Evolutionary conservation across 2,797 vertebrate species (phyloP), one percentile per base, ranked within the genome.

Genomic region (Lepilemur ruficaudatus): DNA sequence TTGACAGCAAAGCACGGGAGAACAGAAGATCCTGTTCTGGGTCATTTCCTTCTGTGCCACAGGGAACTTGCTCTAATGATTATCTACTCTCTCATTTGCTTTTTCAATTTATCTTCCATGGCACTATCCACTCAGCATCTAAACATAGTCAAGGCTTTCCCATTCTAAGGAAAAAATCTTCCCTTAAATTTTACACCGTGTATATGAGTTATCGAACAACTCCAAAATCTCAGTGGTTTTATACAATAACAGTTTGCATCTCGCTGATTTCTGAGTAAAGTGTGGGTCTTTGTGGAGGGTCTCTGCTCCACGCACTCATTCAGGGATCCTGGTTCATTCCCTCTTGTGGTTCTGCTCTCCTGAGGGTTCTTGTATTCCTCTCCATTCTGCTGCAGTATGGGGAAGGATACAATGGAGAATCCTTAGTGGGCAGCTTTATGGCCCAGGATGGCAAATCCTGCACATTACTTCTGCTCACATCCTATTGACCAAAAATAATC

Each of bases 71-170:
- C 59, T 69, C 82, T 89, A 94, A 91, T 2, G 38, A 92, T 95
- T 65, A 96, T 50, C 79, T 57, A 89, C 50, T 94, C 67, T 75
- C 78, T 91, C 79, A 28, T 89, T 93, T 91, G 57, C 52, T 91
- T 70, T 86, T 89, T 89, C 46, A 75, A 91, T 91, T 96, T 95
- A 76, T 97, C 93, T 91, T 94, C 82, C 91, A 46, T 1, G 23
- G 52, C 28, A 46, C 69, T 32, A 72, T 81, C 22, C 18, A 41
- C 59, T 35, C 8, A n/a, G 89, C 28, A 67, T 89, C 75, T 65
- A 81, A 70, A 83, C n/a, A 94, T 5, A 96, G 41, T 57, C 67
- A 75, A 65, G 72, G 22, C 5, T 95, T 92, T 57, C 50, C 43
- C 22, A 73, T 22, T 30, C 35, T 43, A 69, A 69, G 32, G 75